Evolutionary conservation across 2,888 invertebrate genomes (phyloP), one percentile per base, ranked within the genome.

Genomic region (Drosophila austrosaltans): DNA sequence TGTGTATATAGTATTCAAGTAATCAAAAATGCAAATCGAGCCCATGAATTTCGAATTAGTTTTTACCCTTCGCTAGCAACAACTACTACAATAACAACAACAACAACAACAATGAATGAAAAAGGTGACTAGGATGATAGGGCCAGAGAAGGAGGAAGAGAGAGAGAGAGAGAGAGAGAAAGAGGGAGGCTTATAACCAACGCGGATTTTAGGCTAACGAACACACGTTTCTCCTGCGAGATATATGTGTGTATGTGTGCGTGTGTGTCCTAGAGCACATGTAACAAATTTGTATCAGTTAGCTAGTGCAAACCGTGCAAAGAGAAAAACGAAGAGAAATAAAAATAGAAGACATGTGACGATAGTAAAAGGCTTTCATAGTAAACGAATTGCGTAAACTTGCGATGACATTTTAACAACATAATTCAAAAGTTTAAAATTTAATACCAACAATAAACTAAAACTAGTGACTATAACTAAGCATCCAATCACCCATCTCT

Each of bases 11-110:
- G 77, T 83, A 84, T 89, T 86, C 82, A 79, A 90, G 90, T 90
- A 91, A 91, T 91, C 91, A 91, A 91, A 91, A 91, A 91, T 91
- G 91, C 91, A 91, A 91, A 91, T 91, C 87, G 89, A 91, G 88
- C 87, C 89, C 91, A 90, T 90, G 91, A 91, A 89, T 91, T 91
- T 86, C 86, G 87, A 89, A 90, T 91, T 81, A 90, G 86, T 86
- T 88, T 87, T 83, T 78, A 81, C 77, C 81, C 81, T 30, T 73
- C 65, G 58, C 48, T 48, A 25, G 22, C 63, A 76, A 53, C 67
- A 68, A 48, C 76, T 72, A 69, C 57, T 69, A 63, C 61, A 72
- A 58, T 59, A 67, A 64, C 53, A 63, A 39, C 62, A 8, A 36
- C 36, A 4, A 36, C 36, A 36, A 36, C 36, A 36, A 36, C 36